Percentiles rank a stretch among this genome's conserved stretches.
These are phyloP conservation scores for Ceriagrion tenellum DNA, from an alignment of 2,888 invertebrate genomes.

Conservation along the genomic window DNA sequence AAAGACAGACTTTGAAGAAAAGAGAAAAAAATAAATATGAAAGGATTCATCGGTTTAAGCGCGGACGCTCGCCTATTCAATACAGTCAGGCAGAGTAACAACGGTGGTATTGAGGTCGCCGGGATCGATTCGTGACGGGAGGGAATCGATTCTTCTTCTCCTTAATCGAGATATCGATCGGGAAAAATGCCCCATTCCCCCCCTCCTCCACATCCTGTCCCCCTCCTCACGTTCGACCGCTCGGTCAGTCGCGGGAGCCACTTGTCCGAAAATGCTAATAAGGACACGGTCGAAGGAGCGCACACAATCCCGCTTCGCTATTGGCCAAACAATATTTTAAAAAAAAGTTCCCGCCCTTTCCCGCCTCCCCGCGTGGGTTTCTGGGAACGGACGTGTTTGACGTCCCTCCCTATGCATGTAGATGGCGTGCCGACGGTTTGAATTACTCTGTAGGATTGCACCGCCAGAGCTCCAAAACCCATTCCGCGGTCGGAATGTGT, in stretches of 20 bases:
- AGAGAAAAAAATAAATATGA: neutral
- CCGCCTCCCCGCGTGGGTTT: neutral
- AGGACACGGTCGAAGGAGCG: neutral
- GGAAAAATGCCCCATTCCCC: neutral
- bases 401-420: neutral
- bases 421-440: neutral
- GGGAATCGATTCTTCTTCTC: neutral
- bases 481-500: neutral
- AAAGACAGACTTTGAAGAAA: neutral
- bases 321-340: neutral
- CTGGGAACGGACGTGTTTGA: neutral
- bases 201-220: too few relatives aligned
- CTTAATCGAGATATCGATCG: neutral
- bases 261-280: slow-evolving; percentile 7
- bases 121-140: neutral
- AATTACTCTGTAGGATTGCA: neutral
- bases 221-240: neutral
- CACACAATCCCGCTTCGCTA: neutral
- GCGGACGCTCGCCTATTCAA: neutral
- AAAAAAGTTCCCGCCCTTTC: too few relatives aligned
- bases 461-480: neutral
- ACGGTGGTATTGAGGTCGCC: neutral
- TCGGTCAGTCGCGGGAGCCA: neutral
- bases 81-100: neutral
- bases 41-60: neutral